These are phyloP conservation scores for Thomomys bottae DNA, from an alignment of 2,113 vertebrate species.

Conservation along the genomic window DNA sequence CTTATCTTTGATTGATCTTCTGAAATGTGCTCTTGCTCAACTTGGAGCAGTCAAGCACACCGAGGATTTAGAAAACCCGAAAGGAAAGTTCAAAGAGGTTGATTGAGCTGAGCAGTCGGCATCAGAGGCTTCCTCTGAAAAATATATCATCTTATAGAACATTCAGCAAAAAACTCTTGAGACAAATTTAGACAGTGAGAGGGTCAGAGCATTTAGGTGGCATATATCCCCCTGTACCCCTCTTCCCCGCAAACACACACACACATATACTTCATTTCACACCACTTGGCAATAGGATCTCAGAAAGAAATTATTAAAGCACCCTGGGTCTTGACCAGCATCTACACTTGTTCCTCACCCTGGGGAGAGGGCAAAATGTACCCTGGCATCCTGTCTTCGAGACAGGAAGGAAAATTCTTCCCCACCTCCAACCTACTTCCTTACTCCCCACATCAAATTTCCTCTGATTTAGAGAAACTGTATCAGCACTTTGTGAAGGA, in stretches of 20 bases:
- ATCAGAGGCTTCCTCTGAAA: constrained; percentile 48
- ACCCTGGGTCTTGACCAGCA: not conserved
- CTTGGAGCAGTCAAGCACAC: not conserved
- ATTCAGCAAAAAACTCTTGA: not conserved
- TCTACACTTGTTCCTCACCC: not conserved
- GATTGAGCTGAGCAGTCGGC: constrained; percentile 28
- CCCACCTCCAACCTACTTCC: constrained; percentile 46
- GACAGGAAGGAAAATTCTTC: constrained; percentile 65
- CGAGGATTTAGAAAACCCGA: not conserved
- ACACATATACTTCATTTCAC: not conserved
- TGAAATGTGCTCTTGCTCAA: constrained; percentile 39
- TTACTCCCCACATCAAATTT: constrained; percentile 50
- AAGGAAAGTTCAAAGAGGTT: constrained; percentile 42
- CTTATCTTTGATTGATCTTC: constrained; percentile 39
- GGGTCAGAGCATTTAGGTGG: not conserved
- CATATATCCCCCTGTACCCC: not conserved
- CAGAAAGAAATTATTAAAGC: not conserved
- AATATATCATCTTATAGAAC: constrained; percentile 39
- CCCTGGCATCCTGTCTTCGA: not conserved
- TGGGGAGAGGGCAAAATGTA: not conserved
- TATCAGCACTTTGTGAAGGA: constrained; percentile 70
- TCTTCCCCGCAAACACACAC: too few relatives aligned
- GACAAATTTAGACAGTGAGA: not conserved
- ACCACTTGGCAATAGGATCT: not conserved
- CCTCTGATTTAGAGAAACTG: constrained; percentile 56